Base-by-base conservation (phyloP, 2,888 invertebrate species). In the Tetranychus piercei region DNA sequence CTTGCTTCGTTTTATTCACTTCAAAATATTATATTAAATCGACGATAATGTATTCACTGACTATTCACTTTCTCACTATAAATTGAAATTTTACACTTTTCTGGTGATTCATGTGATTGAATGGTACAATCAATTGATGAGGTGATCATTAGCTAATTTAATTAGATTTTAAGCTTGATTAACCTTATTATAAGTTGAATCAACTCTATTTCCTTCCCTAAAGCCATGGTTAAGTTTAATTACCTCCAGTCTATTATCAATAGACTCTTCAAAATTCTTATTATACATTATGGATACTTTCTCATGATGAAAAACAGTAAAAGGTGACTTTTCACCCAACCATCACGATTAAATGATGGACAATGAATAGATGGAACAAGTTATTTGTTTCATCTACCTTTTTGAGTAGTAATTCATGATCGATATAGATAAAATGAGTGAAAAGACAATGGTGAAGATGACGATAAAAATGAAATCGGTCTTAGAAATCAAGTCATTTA, bases 161-260 rank as follows among this genome's bases (percentile, higher is more conserved):
- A 69, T 20, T 15, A 55, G 55, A 7, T 55, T 45, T 15, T 55
- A 55, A 55, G 55, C 22, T 23, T 69, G 20, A 69, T 66, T 20
- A 66, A 66, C 34, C 64, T 73, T 73, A 20, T 64, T n/a, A 45
- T 73, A 55, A 55, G 11, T 55, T 55, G 9, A 15, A 3, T 55
- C 55, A 9, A 55, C 9, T 55, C 55, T 55, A 55, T 55, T 55
- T 55, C 55, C 15, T 15, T 15, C 55, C 55, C 15, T 55, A 15
- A 23, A 69, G 44, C n/a, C 71, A 75, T 64, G 69, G 70, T 18
- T 18, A 20, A 20, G 6, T 20, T 34, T 45, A n/a, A 71, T 74
- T 74, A 69, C 9, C 74, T 45, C 34, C 34, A 34, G 34, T 34
- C 34, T 4, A 34, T 34, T 34, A 71, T 34, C 34, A 4, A 34